These are phyloP conservation scores for Saccostrea cuccullata DNA, from an alignment of 1,140 invertebrate species.

Conservation along the genomic window DNA sequence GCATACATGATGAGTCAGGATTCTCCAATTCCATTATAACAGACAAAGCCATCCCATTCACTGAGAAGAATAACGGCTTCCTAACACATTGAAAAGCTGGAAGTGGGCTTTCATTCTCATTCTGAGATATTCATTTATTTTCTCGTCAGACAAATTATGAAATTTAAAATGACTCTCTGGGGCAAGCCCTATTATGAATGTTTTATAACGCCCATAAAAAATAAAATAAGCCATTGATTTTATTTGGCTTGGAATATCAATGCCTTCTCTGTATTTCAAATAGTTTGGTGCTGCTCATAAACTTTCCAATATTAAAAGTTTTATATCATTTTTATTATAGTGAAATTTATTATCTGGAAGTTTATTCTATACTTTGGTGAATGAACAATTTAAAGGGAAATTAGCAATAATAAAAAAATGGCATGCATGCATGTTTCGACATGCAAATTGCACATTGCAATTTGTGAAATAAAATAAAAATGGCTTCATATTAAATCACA, in stretches of 20 bases:
- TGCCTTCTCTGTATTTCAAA: background rate
- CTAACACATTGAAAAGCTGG: background rate
- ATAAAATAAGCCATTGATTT: background rate
- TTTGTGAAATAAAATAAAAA: too few relatives aligned
- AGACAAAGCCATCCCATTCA: background rate
- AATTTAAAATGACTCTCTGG: background rate
- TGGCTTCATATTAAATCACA: too few relatives aligned
- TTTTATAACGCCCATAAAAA: background rate
- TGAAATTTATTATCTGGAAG: background rate
- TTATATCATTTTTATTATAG: background rate
- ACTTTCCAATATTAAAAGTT: background rate
- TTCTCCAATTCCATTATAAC: background rate
- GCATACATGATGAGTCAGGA: background rate
- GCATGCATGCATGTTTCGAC: too few relatives aligned
- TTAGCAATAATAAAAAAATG: too few relatives aligned
- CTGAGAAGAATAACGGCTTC: background rate
- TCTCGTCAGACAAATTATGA: background rate
- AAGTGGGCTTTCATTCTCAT: background rate
- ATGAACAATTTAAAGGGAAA: too few relatives aligned
- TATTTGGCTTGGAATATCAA: background rate
- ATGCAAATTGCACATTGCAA: too few relatives aligned
- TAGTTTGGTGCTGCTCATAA: background rate
- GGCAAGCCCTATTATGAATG: background rate
- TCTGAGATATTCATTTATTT: background rate
- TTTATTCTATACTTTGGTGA: background rate